Base-by-base conservation (phyloP, 2,113 vertebrate genomes). In the Pygoscelis adeliae region DNA sequence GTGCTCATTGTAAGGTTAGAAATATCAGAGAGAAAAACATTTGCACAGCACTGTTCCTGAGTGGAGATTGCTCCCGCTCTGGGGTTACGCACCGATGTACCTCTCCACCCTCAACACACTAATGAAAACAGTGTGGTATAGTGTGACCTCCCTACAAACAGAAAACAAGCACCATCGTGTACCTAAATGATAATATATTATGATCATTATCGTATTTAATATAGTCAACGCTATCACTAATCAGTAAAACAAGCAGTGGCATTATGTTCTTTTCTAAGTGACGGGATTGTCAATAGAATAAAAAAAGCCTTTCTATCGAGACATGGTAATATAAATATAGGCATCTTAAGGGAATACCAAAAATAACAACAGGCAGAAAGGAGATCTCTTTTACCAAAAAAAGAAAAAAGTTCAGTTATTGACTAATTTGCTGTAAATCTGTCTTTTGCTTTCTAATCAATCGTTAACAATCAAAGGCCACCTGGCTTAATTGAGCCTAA, bases 361-460 rank as follows among this genome's bases (percentile, higher is more conserved):
- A 69, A 94, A 74, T 61, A 93, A 59, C 52, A 89, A 34, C 13
- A 55, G 46, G 32, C 47, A 78, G 59, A 72, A 91, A 87, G 44
- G 42, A 82, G 56, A 46, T 69, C 17, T 61, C 47, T 92, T 78
- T 78, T 55, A 86, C 44, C 22, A 73, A 93, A 70, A 84, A 63
- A 67, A 36, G 9, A 67, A 84, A 83, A 84, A 90, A 52, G 11
- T 38, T 87, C 34, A 52, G 40, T 30, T 86, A 93, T 95, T 0
- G 6, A 87, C 47, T 78, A 86, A 84, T 90, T 80, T 83, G 49
- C 59, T 94, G 66, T 93, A 94, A 95, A 96, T 86, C 76, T 93
- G 58, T 95, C 95, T 90, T 91, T 96, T 80, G 38, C 79, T 94
- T 92, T 92, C 52, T 90, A 95, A 93, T 95, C 65, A 71, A 71